Base-by-base conservation (phyloP, 2,797 vertebrate species). In the Manis pentadactyla region DNA sequence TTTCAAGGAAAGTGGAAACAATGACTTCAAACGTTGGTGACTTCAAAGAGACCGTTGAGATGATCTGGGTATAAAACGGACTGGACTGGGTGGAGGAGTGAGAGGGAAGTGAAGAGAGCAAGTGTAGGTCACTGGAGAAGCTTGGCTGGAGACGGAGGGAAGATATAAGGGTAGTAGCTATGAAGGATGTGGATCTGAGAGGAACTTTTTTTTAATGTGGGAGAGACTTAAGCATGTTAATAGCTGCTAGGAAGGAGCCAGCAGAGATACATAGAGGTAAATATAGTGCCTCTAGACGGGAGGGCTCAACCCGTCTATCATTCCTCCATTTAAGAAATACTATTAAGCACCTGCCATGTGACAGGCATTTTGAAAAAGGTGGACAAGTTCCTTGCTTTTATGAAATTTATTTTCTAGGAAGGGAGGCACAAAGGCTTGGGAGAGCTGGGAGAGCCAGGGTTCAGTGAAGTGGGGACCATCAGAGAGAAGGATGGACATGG, bases 321-420 rank as follows among this genome's bases (percentile, higher is more conserved):
- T 4, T 81, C 31, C 34, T 39, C 81, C 83, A 55, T 37, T 81
- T 83, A 75, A 78, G 59, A 77, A 42, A 14, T 79, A 64, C 49
- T 25, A 49, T 9, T 42, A 51, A 86, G n/a, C 55, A 77, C 13
- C 31, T 27, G 14, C 18, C 15, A 14, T 6, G 7, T 68, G 42
- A 27, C 74, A 92, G 87, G 13, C 4, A 53, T 42, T 78, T 88
- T 74, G 63, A 75, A 74, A 93, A 93, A 81, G 92, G 39, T n/a
- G 46, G 29, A 23, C 9, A 15, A 68, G n/a, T 14, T 51, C n/a
- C 64, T 90, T 87, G 37, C 46, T 90, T 74, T 73, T 31, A 31
- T 57, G 83, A n/a, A 66, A 57, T 17, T 79, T 69, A 12, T 18
- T 93, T 87, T 90, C 53, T 92, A 90, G 27, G 42, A 21, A 84